These are phyloP conservation scores for Bombus sibiricus DNA, from an alignment of 1,140 invertebrate species.

Conservation along the genomic window DNA sequence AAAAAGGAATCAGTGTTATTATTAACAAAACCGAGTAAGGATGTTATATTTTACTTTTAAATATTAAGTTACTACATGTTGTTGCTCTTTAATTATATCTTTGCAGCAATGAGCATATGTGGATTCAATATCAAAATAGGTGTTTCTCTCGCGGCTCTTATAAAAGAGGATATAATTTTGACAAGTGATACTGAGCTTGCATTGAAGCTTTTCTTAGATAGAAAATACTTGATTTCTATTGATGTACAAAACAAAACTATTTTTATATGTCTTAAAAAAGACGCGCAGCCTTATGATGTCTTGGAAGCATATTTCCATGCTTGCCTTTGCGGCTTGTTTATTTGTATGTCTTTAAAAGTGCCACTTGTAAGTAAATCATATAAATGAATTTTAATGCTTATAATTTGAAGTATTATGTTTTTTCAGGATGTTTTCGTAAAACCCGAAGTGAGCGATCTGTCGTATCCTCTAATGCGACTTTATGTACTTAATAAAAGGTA, in stretches of 20 bases:
- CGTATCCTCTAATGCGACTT: slow-evolving; percentile 61
- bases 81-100: slow-evolving; percentile 71
- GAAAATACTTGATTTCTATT: slow-evolving; percentile 82
- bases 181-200: slow-evolving; percentile 73
- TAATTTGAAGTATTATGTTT: not conserved
- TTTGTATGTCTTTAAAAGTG: slow-evolving; percentile 55
- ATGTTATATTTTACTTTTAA: slow-evolving; percentile 52
- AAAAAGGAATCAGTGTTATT: slow-evolving; percentile 85
- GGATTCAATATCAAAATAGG: slow-evolving; percentile 83
- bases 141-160: slow-evolving; percentile 81
- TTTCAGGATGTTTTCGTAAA: slow-evolving; percentile 48
- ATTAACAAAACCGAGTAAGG: slow-evolving; percentile 80
- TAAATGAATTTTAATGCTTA: not conserved
- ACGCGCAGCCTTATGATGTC: slow-evolving; percentile 76
- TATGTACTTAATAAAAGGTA: slow-evolving; percentile 67
- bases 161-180: slow-evolving; percentile 74
- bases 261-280: slow-evolving; percentile 80
- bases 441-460: slow-evolving; percentile 49
- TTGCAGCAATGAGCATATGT: slow-evolving; percentile 81
- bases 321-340: slow-evolving; percentile 77
- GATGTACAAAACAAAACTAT: slow-evolving; percentile 78
- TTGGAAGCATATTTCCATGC: slow-evolving; percentile 84
- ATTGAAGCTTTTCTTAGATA: slow-evolving; percentile 75
- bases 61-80: slow-evolving; percentile 58
- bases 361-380: slow-evolving; percentile 57